These are phyloP conservation scores for Gerris lacustris DNA, from an alignment of 2,888 invertebrate genomes.

Conservation along the genomic window DNA sequence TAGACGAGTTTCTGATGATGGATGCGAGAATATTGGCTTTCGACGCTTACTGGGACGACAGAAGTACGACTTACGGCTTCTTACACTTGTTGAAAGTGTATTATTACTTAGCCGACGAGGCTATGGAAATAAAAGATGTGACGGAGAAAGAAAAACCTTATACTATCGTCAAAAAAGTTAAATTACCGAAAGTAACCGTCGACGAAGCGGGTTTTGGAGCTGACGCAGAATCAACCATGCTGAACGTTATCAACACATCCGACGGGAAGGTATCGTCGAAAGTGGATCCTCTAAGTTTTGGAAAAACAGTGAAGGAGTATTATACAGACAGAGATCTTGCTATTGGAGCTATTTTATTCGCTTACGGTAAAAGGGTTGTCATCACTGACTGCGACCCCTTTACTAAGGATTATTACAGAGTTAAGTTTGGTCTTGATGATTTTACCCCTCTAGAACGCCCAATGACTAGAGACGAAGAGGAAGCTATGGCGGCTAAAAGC, in stretches of 20 bases:
- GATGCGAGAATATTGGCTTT: slow-evolving; percentile 67
- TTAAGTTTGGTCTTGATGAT: slow-evolving; percentile 54
- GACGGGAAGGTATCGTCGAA: slow-evolving; percentile 43
- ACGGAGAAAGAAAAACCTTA: slow-evolving; percentile 58
- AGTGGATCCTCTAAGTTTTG: slow-evolving; percentile 46
- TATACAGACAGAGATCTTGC: slow-evolving; percentile 58
- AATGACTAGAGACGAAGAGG: slow-evolving; percentile 22
- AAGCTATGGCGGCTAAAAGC: slow-evolving; percentile 11
- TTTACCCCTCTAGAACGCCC: slow-evolving; percentile 50
- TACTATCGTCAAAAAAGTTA: slow-evolving; percentile 60
- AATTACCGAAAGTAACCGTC: slow-evolving; percentile 56
- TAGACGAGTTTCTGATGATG: slow-evolving; percentile 69
- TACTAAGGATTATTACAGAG: slow-evolving; percentile 70
- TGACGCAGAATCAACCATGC: slow-evolving; percentile 42
- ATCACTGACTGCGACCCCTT: slow-evolving; percentile 74
- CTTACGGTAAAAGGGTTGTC: slow-evolving; percentile 67
- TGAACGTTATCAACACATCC: slow-evolving; percentile 51
- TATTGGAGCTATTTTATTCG: slow-evolving; percentile 67
- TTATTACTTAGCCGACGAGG: slow-evolving; percentile 77
- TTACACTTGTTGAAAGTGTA: slow-evolving; percentile 65
- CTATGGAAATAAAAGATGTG: slow-evolving; percentile 74
- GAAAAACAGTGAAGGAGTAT: slow-evolving; percentile 31
- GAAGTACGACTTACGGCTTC: slow-evolving; percentile 60
- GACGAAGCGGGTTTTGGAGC: slow-evolving; percentile 40
- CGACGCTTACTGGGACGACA: slow-evolving; percentile 82